Evolutionary conservation across 2,113 vertebrate species (phyloP), one percentile per base, ranked within the genome.

Genomic region (Nansenia antarctica): DNA sequence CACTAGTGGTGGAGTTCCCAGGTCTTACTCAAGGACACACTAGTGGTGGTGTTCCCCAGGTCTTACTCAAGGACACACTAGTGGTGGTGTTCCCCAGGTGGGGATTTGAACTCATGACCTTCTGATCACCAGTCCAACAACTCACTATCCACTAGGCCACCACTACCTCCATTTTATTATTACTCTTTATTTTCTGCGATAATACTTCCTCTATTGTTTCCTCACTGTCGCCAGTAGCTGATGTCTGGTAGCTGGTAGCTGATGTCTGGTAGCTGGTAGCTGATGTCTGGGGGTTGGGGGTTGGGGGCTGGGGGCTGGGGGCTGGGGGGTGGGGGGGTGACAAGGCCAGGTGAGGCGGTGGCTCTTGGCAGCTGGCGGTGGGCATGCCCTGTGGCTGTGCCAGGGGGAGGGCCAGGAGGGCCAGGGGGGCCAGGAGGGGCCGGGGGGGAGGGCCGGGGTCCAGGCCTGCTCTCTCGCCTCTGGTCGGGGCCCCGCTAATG

Each of bases 321-420:
- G 3, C 8, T 20, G 52, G 61, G 34, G n/a, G 26, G 45, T 45
- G 20, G 14, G 6, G 31, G 66, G 64, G 62, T 73, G 77, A 69
- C 72, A 79, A 69, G 62, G 70, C 72, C 82, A 84, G 87, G 86
- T 81, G 80, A 80, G 67, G 73, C 60, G 70, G 29, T 30, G 76
- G 74, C 82, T 80, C 80, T 82, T 86, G 87, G 89, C 91, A 93
- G 89, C 91, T 93, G 91, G 88, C 68, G 73, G 84, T 84, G 77
- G 90, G 88, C 90, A 85, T 91, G 90, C 91, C 91, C 91, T 86
- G 88, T 88, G 89, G 91, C 91, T 77, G 83, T 87, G 89, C 89
- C 90, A 88, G 85, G 87, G n/a, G 88, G 90, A 90, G 79, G 80
- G 83, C 85, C 85, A 79, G 80, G 73, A 49, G 45, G 83, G 77